Conservation (phyloP, 2,113 vertebrate genomes). For the Heptranchias perlo region DNA sequence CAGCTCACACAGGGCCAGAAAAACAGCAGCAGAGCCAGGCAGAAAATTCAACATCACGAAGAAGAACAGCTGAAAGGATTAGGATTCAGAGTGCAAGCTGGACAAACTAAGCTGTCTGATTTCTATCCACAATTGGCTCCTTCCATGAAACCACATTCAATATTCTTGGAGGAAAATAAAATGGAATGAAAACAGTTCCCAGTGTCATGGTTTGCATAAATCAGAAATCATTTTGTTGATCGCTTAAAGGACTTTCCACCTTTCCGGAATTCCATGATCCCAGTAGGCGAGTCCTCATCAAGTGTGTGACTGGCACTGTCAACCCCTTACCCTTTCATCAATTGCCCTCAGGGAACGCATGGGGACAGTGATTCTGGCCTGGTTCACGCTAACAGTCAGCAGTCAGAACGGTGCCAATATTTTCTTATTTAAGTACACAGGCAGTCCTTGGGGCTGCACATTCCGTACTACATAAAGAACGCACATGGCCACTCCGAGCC, state of each 20-base stretch:
- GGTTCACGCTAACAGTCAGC: neutral
- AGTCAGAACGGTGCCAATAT: neutral
- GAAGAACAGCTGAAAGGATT: neutral
- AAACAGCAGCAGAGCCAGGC: neutral
- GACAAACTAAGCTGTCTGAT: neutral
- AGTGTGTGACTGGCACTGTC: neutral
- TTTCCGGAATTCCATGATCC: neutral
- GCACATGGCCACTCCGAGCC: neutral
- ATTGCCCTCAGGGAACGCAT: neutral
- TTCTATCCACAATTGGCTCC: neutral
- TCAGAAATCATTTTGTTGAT: neutral
- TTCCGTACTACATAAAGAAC: constrained; percentile 15
- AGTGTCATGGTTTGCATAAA: neutral
- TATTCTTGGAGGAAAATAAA: neutral
- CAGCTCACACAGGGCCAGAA: no score
- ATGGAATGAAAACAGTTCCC: neutral
- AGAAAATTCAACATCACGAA: neutral
- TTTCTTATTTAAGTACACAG: neutral
- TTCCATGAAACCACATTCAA: neutral
- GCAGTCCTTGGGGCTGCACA: constrained; percentile 10
- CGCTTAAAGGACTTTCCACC: neutral
- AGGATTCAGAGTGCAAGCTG: neutral
- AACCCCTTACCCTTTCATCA: no score
- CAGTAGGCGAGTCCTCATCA: neutral
- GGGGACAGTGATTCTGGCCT: neutral